phyloP scores from a whole-genome alignment of 2,113 vertebrate genomes.

The Marmota flaviventris region DNA sequence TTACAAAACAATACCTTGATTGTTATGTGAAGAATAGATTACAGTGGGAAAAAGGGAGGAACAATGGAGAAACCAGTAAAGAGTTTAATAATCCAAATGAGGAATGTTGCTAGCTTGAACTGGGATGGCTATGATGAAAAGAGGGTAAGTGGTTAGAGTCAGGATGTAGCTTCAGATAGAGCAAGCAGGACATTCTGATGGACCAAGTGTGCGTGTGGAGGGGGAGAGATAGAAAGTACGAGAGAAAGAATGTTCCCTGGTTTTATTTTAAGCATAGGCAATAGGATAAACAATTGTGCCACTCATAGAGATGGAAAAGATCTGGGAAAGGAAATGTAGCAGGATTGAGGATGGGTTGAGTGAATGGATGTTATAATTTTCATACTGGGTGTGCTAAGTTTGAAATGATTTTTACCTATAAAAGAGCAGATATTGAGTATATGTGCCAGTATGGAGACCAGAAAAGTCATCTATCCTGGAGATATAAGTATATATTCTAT shows the following conservation, averaged over 20 bases:
- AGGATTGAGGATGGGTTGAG: neutral
- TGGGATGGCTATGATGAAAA: neutral
- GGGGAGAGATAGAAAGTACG: neutral
- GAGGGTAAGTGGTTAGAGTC: neutral
- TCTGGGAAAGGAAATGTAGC: neutral
- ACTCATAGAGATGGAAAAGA: neutral
- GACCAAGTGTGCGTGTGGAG: neutral
- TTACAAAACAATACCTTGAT: neutral
- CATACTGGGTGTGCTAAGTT: neutral
- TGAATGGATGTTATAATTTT: neutral
- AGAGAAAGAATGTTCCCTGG: neutral
- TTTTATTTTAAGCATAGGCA: neutral
- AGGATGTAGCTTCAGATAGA: neutral
- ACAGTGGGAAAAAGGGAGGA: neutral
- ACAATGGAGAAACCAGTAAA: neutral
- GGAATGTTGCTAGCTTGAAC: neutral
- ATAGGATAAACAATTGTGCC: neutral
- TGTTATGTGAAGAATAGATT: neutral
- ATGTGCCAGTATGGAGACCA: neutral
- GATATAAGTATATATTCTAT: neutral
- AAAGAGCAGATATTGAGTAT: constrained; percentile 2
- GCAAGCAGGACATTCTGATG: neutral
- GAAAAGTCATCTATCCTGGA: neutral
- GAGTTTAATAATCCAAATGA: neutral
- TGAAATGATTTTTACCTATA: neutral